These are phyloP conservation scores for Pseudochirops cupreus DNA, from an alignment of 2,797 vertebrate species.

Conservation along the genomic window DNA sequence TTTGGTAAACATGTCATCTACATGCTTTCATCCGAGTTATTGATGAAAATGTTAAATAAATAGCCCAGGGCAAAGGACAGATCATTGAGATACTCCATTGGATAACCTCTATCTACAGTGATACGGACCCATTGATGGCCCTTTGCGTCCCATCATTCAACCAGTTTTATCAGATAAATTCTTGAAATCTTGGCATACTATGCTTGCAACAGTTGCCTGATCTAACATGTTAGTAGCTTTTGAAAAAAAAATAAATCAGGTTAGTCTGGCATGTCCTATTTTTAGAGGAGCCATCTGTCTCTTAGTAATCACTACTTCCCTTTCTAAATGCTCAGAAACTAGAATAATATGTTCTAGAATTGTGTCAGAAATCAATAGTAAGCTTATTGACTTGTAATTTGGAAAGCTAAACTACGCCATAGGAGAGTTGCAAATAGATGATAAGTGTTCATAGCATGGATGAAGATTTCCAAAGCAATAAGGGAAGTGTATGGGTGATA, in stretches of 20 bases:
- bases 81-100: neutral
- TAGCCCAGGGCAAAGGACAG: neutral
- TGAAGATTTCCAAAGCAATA: neutral
- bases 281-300: neutral
- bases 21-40: neutral
- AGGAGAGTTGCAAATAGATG: neutral
- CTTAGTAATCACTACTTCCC: neutral
- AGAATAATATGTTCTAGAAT: neutral
- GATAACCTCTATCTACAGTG: neutral
- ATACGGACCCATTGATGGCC: neutral
- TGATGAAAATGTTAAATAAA: neutral
- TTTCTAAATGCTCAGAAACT: neutral
- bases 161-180: neutral
- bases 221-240: neutral
- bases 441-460: neutral
- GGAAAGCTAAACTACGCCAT: neutral
- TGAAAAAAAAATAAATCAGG: neutral
- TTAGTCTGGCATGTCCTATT: slow-evolving; percentile 5
- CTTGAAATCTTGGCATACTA: neutral
- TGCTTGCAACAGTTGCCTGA: neutral
- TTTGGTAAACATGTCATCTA: neutral
- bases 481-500: neutral
- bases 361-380: neutral
- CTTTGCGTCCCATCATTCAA: neutral
- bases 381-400: neutral